These are phyloP conservation scores for Eulemur mongoz DNA, from an alignment of 2,797 vertebrate species.

Conservation along the genomic window DNA sequence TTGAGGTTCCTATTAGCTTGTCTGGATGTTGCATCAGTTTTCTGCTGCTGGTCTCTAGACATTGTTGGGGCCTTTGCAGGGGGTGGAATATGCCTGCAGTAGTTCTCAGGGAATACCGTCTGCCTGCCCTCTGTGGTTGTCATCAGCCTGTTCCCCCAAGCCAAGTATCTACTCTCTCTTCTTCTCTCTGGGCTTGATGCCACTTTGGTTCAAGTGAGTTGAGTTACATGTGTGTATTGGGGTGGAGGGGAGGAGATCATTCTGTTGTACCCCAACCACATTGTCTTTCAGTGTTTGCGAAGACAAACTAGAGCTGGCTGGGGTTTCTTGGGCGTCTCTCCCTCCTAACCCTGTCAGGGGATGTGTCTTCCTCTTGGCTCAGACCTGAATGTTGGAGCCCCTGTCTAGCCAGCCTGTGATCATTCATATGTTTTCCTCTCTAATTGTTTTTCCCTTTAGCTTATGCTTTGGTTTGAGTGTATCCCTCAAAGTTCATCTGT, in stretches of 20 bases:
- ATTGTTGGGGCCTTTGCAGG: background rate
- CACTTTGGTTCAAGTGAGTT: background rate
- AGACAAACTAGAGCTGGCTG: background rate
- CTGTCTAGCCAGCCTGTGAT: background rate
- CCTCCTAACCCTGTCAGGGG: background rate
- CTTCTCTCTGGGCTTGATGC: background rate
- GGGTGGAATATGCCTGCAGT: too few species aligned
- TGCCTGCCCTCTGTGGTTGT: background rate
- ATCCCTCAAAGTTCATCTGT: background rate
- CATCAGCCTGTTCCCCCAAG: background rate
- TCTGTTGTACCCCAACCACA: too few species aligned
- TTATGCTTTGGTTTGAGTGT: background rate
- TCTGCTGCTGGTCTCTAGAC: background rate
- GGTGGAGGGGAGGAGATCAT: background rate
- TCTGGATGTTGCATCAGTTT: background rate
- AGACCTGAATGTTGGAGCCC: background rate
- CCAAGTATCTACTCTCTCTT: background rate
- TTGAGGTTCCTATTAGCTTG: background rate
- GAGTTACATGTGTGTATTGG: background rate
- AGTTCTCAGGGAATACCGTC: background rate
- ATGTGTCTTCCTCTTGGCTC: background rate
- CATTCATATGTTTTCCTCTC: background rate
- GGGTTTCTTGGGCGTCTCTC: background rate
- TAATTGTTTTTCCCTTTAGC: background rate
- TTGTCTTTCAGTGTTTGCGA: background rate